phyloP scores from a whole-genome alignment of 2,797 vertebrate genomes.

The Enteromius treurensis region DNA sequence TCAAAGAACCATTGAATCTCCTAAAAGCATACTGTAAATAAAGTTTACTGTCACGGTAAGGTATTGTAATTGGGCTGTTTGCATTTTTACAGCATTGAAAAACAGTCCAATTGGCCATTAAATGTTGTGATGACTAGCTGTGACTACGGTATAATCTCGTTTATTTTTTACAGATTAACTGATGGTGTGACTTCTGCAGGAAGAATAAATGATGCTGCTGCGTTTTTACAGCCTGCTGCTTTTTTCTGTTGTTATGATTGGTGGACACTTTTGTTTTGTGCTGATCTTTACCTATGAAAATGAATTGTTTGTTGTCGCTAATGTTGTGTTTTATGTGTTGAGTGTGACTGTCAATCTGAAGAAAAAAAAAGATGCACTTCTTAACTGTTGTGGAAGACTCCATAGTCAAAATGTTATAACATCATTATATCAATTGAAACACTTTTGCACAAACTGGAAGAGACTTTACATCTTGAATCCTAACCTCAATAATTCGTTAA shows the following conservation, averaged over 20 bases:
- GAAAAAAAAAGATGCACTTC: not conserved
- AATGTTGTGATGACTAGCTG: not conserved
- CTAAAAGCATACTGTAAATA: not conserved
- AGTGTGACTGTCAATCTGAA: not conserved
- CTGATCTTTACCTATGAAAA: not conserved
- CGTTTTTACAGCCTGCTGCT: not conserved
- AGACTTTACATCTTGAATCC: not conserved
- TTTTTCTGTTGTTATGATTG: not conserved
- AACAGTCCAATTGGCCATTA: not conserved
- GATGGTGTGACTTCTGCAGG: not conserved
- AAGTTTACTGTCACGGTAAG: not conserved
- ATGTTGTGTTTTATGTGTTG: not conserved
- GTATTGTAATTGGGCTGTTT: not conserved
- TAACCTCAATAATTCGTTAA: no score
- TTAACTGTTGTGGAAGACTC: not conserved
- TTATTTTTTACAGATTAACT: constrained; percentile 3
- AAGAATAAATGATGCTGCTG: not conserved
- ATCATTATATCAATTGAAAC: not conserved
- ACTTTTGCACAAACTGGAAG: not conserved
- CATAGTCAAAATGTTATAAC: not conserved
- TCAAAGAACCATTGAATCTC: not conserved
- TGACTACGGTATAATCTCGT: not conserved
- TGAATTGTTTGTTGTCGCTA: not conserved
- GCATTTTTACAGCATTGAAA: not conserved
- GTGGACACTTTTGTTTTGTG: not conserved